Base-by-base conservation (phyloP, 2,113 vertebrate genomes). In the Oryzias melastigma region DNA sequence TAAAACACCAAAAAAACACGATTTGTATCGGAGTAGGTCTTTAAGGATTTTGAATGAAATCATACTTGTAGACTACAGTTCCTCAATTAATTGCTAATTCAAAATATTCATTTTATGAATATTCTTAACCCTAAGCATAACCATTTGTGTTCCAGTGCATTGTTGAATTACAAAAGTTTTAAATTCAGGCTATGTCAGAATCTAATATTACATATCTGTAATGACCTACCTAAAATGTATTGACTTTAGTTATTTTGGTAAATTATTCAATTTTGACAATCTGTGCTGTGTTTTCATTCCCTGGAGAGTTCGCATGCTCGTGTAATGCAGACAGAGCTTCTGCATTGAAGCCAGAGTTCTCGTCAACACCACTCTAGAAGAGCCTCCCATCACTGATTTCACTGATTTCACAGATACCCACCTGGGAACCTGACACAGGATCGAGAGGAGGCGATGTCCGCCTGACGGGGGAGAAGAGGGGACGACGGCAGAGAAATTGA, bases 401-500 rank as follows among this genome's bases (percentile, higher is more conserved):
- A 16, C 4, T 68, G 47, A 70, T 71, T 69, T 20, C 12, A 51
- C 27, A 35, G 35, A 7, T 53, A 82, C 86, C 63, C 91, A 98
- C 96, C 96, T 95, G 95, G 92, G 45, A 95, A 96, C 73, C 91
- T 95, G 80, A 92, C 91, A 87, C 77, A 94, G 13, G 92, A 80
- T 49, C 92, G 93, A 16, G 94, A 90, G 42, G 92, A 93, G 58
- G 89, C 73, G 13, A 93, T 63, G 73, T 91, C 90, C 46, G 93
- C 85, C 83, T 95, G 94, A 43, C 93, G 94, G 25, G 95, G 95
- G 61, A 98, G 91, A 63, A 98, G 87, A 12, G 96, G 97, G 0
- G 97, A 99, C 14, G 97, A 96, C 0, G 97, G 97, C 59, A 99
- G 77, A 0, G 97, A 99, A 85, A 98, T 92, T 1, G 97, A 99